Percentiles rank a stretch among this genome's conserved stretches.
These are phyloP conservation scores for Sinocyclocheilus anophthalmus DNA, from an alignment of 2,113 vertebrate genomes.

Conservation along the genomic window DNA sequence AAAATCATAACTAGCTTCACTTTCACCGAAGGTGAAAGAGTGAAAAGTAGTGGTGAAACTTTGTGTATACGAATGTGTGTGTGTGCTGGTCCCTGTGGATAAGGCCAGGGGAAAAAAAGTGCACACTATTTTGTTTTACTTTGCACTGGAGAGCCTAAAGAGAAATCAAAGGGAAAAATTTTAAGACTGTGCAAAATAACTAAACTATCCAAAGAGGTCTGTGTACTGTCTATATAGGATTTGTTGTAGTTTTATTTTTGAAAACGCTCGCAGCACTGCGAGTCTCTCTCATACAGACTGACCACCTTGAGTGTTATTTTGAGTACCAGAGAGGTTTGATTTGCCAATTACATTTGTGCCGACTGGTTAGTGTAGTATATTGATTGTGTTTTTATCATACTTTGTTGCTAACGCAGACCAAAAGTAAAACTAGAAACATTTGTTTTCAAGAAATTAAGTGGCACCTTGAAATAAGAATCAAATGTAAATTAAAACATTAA, in stretches of 20 bases:
- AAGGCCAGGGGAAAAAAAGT: neutral
- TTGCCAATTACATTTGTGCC: slow-evolving; percentile 35
- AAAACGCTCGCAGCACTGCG: neutral
- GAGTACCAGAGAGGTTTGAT: slow-evolving; percentile 6
- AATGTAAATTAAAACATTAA: neutral
- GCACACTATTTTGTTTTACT: slow-evolving; percentile 45
- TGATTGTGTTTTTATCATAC: neutral
- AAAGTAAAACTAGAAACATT: slow-evolving; percentile 33
- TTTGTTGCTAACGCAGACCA: slow-evolving; percentile 38
- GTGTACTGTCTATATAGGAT: neutral
- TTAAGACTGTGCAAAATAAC: slow-evolving; percentile 48
- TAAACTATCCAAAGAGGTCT: slow-evolving; percentile 50
- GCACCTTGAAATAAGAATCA: slow-evolving; percentile 40
- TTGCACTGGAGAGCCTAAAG: slow-evolving; percentile 61
- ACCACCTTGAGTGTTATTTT: neutral
- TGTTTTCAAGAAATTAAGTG: slow-evolving; percentile 27
- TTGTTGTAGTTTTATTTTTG: neutral
- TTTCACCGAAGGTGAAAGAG: neutral
- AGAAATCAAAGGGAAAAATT: slow-evolving; percentile 72
- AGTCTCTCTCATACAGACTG: slow-evolving; percentile 5
- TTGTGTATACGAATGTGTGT: neutral
- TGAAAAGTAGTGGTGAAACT: slow-evolving; percentile 27
- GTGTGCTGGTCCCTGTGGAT: slow-evolving; percentile 26
- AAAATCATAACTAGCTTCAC: neutral
- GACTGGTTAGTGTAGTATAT: neutral